phyloP scores from a whole-genome alignment of 2,888 invertebrate species.

The Augochlorella aurata region DNA sequence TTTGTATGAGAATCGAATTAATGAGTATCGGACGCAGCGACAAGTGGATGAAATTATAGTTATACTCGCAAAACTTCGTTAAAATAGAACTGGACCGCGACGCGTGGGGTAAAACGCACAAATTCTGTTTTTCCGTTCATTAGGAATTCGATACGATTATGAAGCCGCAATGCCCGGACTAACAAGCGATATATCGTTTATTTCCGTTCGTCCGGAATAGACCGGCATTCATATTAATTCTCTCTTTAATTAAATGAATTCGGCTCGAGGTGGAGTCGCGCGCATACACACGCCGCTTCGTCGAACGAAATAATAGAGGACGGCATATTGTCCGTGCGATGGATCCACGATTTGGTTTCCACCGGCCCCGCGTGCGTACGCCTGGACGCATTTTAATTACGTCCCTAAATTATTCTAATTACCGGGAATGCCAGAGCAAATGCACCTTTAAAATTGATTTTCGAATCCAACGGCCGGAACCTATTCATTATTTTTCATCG shows the following conservation, averaged over 20 bases:
- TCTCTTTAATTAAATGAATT: slow-evolving; percentile 64
- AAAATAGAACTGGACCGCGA: slow-evolving; percentile 33
- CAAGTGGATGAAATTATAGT: slow-evolving; percentile 56
- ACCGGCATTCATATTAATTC: slow-evolving; percentile 60
- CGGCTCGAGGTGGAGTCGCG: slow-evolving; percentile 10
- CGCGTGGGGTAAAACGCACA: slow-evolving; percentile 28
- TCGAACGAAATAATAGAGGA: slow-evolving; percentile 43
- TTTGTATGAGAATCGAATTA: slow-evolving; percentile 59
- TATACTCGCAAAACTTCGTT: slow-evolving; percentile 53
- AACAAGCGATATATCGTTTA: slow-evolving; percentile 65
- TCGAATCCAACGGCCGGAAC: slow-evolving; percentile 2
- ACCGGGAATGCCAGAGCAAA: slow-evolving; percentile 48
- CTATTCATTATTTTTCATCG: slow-evolving; percentile 37
- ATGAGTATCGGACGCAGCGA: slow-evolving; percentile 40
- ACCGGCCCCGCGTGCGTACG: not conserved
- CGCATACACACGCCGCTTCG: not conserved
- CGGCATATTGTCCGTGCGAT: slow-evolving; percentile 24
- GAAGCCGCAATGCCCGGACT: slow-evolving; percentile 50
- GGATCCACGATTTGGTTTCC: slow-evolving; percentile 10
- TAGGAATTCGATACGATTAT: slow-evolving; percentile 60
- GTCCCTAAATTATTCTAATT: slow-evolving; percentile 62
- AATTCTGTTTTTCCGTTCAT: slow-evolving; percentile 66
- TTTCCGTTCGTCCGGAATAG: slow-evolving; percentile 47
- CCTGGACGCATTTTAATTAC: slow-evolving; percentile 53
- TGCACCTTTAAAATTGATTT: slow-evolving; percentile 54